Conservation (phyloP, 2,888 invertebrate species). For the Callinectes sapidus region DNA sequence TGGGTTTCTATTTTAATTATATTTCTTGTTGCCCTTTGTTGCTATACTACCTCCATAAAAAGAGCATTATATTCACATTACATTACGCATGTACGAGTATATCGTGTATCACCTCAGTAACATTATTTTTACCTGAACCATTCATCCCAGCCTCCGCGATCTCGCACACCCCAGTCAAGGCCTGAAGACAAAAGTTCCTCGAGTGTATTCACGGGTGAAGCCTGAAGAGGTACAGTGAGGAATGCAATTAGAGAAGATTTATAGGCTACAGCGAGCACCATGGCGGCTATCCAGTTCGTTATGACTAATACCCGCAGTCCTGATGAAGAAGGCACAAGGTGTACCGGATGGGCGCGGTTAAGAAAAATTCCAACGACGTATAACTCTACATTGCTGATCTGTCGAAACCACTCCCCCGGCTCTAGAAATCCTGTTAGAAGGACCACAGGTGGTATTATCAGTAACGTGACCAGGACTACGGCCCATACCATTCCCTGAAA, state of each 20-base stretch:
- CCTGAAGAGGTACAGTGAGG: slow-evolving; percentile 65
- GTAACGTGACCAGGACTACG: slow-evolving; percentile 35
- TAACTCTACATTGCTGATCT: slow-evolving; percentile 51
- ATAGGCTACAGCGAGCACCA: slow-evolving; percentile 50
- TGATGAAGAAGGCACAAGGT: slow-evolving; percentile 45
- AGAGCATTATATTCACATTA: too few species aligned
- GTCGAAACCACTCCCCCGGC: slow-evolving; percentile 42
- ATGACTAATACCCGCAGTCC: slow-evolving; percentile 51
- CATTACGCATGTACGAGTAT: too few species aligned
- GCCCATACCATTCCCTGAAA: slow-evolving; percentile 65
- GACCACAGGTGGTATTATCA: slow-evolving; percentile 48
- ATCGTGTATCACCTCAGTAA: too few species aligned
- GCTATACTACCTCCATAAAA: too few species aligned
- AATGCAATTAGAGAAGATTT: slow-evolving; percentile 64
- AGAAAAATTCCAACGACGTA: slow-evolving; percentile 64
- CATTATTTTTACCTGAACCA: slow-evolving; percentile 67
- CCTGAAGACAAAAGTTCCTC: slow-evolving; percentile 63
- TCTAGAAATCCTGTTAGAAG: slow-evolving; percentile 40
- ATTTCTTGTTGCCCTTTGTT: too few species aligned
- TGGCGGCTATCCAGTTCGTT: slow-evolving; percentile 20
- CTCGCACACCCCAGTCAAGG: slow-evolving; percentile 71
- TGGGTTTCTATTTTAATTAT: too few species aligned
- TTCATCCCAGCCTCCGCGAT: slow-evolving; percentile 68
- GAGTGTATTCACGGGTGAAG: slow-evolving; percentile 63
- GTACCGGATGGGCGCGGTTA: slow-evolving; percentile 40